Base-by-base conservation (phyloP, 2,797 vertebrate species). In the Scolopax rusticola region DNA sequence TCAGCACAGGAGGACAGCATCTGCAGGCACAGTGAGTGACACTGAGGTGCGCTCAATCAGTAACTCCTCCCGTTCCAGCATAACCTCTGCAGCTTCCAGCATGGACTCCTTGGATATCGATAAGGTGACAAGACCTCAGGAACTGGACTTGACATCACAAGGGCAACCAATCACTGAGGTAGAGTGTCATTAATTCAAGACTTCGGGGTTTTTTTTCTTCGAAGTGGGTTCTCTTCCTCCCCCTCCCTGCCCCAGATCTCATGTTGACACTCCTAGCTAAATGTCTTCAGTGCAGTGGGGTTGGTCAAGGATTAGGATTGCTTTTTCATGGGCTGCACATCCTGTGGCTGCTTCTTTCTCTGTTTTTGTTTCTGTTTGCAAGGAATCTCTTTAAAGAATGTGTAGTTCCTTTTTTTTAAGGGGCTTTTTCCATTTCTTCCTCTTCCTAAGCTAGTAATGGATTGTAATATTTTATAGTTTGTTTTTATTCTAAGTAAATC, bases 41-140 rank as follows among this genome's bases (percentile, higher is more conserved):
- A 98, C 98, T 69, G 99, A 99, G 51, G 98, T 97, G 16, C 98
- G 97, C 45, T 99, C 99, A 2, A 96, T 99, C 28, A 98, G 99
- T 94, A 99, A 99, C 96, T 99, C 99, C 50, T 99, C 99, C 12
- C 98, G 99, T 89, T 99, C 99, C 91, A 99, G 99, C 75, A 92
- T 99, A 86, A 99, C 98, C 64, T 99, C 99, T 1, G 99, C 99
- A 33, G 99, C 99, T 50, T 99, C 99, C 71, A 99, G 99, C 97
- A 99, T 99, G 99, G 99, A 99, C 91, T 99, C 99, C 11, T 94
- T 99, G 98, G 99, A 99, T 97, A 99, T 98, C 2, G 98, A 99
- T 89, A 98, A 98, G 87, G 98, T 99, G 70, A 98, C 97, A 0
- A 98, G 98, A 90, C 98, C 98, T 77, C 98, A 98, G 56, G 99